Conservation (phyloP, 2,113 vertebrate genomes). For the Mormoops blainvillei region DNA sequence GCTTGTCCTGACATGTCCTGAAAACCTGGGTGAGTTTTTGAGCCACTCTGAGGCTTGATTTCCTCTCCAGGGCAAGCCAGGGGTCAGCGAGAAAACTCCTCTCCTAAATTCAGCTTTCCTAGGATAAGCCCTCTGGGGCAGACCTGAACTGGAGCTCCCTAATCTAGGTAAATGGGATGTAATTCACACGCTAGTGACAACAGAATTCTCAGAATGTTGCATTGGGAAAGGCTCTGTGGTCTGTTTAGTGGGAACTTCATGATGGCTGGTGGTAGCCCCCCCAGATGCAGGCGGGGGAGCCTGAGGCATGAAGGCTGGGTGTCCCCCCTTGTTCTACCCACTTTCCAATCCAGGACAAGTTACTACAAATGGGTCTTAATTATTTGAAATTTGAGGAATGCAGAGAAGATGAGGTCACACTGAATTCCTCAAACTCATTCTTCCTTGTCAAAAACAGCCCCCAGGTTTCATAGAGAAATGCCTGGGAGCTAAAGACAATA, state of each 20-base stretch:
- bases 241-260: neutral
- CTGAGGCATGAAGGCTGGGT: too few species aligned
- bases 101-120: neutral
- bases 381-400: neutral
- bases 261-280: neutral
- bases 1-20: neutral
- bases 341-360: neutral
- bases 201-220: neutral
- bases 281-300: neutral
- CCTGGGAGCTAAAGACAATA: neutral
- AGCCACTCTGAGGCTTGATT: neutral
- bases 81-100: neutral
- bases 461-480: neutral
- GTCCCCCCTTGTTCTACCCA: neutral
- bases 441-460: neutral
- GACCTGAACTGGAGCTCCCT: neutral
- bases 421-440: neutral
- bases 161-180: neutral
- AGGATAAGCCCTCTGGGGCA: neutral
- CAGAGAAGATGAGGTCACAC: neutral
- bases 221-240: neutral
- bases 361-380: neutral
- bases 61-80: neutral
- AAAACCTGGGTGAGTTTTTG: neutral
- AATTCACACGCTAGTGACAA: neutral